A percentile compares a stretch with the other conserved stretches of the same genome.
These are phyloP conservation scores for Sylvietta virens DNA, from an alignment of 2,113 vertebrate species.

Conservation along the genomic window DNA sequence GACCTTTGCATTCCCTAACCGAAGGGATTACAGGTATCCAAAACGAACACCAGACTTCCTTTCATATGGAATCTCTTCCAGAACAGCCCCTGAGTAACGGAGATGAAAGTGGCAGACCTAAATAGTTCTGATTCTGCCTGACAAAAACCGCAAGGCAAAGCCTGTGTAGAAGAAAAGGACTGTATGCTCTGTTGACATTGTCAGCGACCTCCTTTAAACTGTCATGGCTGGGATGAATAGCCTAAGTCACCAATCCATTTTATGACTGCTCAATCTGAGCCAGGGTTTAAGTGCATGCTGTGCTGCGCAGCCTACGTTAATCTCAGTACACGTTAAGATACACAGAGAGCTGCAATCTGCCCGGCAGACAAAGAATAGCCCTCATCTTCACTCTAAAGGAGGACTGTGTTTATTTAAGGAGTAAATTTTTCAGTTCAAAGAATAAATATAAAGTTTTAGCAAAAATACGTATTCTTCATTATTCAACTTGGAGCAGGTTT, in stretches of 20 bases:
- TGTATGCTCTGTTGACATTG: neutral
- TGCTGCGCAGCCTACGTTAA: neutral
- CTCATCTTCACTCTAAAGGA: neutral
- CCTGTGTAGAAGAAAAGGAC: neutral
- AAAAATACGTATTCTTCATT: neutral
- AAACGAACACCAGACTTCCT: neutral
- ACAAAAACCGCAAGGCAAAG: neutral
- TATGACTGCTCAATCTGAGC: slow-evolving; percentile 58
- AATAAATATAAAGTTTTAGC: neutral
- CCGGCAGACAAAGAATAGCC: neutral
- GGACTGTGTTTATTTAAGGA: neutral
- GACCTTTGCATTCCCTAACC: neutral
- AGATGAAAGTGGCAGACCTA: neutral
- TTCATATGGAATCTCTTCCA: neutral
- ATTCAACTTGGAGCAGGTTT: neutral
- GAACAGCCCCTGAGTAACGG: neutral
- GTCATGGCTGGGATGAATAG: slow-evolving; percentile 32
- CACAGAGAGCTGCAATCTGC: neutral
- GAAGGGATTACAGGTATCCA: neutral
- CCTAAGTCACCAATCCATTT: slow-evolving; percentile 49
- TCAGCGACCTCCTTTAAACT: slow-evolving; percentile 42
- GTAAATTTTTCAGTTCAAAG: neutral
- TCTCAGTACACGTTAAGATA: neutral
- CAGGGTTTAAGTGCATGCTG: neutral
- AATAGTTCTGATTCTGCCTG: neutral